phyloP scores from a whole-genome alignment of 2,888 invertebrate genomes.

The Xanthostigma xanthostigma region DNA sequence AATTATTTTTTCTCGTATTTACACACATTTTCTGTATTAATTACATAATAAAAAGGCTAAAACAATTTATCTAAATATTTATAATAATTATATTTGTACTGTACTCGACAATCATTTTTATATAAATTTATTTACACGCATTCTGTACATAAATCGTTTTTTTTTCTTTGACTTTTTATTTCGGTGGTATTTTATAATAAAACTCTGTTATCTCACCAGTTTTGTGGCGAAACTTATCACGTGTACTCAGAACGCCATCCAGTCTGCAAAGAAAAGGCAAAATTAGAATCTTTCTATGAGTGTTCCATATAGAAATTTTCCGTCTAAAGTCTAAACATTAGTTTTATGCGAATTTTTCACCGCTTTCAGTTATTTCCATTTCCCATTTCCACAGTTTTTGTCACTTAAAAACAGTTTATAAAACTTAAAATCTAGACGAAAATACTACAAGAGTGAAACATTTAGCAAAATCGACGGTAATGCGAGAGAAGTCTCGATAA shows the following conservation, averaged over 20 bases:
- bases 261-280: conserved; percentile 49
- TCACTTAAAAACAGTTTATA: too few relatives aligned
- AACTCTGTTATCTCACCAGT: not conserved
- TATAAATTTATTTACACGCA: not conserved
- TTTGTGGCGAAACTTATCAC: conserved; percentile 49
- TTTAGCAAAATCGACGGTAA: too few relatives aligned
- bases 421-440: too few relatives aligned
- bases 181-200: conserved; percentile 5
- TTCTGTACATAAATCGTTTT: conserved; percentile 11
- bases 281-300: conserved; percentile 1
- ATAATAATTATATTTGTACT: not conserved
- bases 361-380: too few relatives aligned
- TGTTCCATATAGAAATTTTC: too few relatives aligned
- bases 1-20: not conserved
- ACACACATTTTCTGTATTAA: not conserved
- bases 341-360: too few relatives aligned
- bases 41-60: not conserved
- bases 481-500: too few relatives aligned
- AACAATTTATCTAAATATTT: not conserved
- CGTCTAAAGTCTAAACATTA: too few relatives aligned
- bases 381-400: too few relatives aligned
- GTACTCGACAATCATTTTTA: not conserved
- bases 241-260: conserved; percentile 88
- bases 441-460: too few relatives aligned
- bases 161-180: conserved; percentile 18